Base-by-base conservation (phyloP, 2,888 invertebrate genomes). In the Bellardia bayeri region DNA sequence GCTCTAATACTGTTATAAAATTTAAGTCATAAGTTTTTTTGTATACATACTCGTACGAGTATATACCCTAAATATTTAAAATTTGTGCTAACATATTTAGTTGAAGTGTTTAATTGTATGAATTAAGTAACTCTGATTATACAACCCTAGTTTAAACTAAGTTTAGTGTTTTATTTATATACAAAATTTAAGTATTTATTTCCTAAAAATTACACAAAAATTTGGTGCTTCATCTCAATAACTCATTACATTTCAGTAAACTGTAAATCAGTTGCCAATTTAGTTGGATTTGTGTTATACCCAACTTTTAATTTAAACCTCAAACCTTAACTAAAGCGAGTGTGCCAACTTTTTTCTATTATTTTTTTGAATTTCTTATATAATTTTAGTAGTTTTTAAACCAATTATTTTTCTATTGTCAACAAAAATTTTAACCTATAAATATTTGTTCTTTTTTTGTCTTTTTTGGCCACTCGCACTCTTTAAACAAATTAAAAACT, bases 401-500 rank as follows among this genome's bases (percentile, higher is more conserved):
- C 13, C 45, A 45, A 37, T 40, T 85, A 71, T 72, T 33, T 42
- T 40, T 8, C 13, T 45, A 5, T 58, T 51, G 13, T 58, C 9
- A 58, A 37, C 0, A 30, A 16, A 58, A 76, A 69, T 85, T 74
- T 74, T 86, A 86, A 86, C 16, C 49, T 54, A 66, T 66, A 82
- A 64, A 85, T 81, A 82, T 83, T 82, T 89, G 61, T 87, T 83
- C 81, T 87, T 69, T 89, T 87, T 82, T 85, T 88, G 83, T 88
- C 88, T 89, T 87, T 89, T 89, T 86, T 89, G 89, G 89, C 83
- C 88, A 89, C 88, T 89, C 89, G 89, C 89, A 88, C 72, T 81
- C 63, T 71, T 81, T 63, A 75, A 40, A 56, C 56, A 58, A 45
- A 74, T 63, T 76, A 14, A 13, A n/a, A 63, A 68, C 3, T 13